phyloP scores from a whole-genome alignment of 1,140 invertebrate genomes.

The Holcopasites calliopsidis region DNA sequence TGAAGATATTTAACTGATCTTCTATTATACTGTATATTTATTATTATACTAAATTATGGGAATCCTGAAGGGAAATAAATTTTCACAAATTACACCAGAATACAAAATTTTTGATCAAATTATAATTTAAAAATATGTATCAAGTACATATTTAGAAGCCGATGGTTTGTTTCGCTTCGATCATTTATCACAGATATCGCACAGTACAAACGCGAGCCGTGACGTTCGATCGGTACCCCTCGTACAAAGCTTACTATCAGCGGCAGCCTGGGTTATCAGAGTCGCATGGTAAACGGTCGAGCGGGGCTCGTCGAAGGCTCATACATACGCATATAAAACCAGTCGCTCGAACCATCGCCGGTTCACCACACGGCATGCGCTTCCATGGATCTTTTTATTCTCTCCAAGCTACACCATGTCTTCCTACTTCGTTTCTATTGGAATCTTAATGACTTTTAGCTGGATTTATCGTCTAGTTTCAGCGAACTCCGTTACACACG shows the following conservation, averaged over 20 bases:
- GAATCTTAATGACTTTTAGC: constrained; percentile 53
- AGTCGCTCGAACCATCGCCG: constrained; percentile 3
- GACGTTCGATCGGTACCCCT: constrained; percentile 21
- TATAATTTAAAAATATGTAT: too few relatives aligned
- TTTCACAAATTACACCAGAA: too few relatives aligned
- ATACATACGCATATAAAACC: not conserved
- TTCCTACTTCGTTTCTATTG: constrained; percentile 19
- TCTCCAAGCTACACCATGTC: not conserved
- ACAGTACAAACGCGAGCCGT: not conserved
- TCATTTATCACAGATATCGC: constrained; percentile 6
- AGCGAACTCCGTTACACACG: constrained; percentile 42
- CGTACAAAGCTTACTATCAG: constrained; percentile 30
- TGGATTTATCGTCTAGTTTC: constrained; percentile 47
- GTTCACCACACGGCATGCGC: not conserved
- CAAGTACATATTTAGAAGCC: too few relatives aligned
- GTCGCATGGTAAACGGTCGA: constrained; percentile 13
- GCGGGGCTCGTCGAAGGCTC: not conserved
- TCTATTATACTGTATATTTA: too few relatives aligned
- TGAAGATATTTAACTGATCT: too few relatives aligned
- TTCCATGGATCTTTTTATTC: constrained; percentile 41
- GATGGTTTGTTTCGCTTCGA: not conserved
- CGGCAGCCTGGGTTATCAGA: constrained; percentile 15
- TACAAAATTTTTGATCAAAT: too few relatives aligned
- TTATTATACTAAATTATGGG: too few relatives aligned
- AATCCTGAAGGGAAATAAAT: too few relatives aligned